Evolutionary conservation across 2,113 vertebrate species (phyloP).

Genomic region (Pyxicephalus adspersus): DNA sequence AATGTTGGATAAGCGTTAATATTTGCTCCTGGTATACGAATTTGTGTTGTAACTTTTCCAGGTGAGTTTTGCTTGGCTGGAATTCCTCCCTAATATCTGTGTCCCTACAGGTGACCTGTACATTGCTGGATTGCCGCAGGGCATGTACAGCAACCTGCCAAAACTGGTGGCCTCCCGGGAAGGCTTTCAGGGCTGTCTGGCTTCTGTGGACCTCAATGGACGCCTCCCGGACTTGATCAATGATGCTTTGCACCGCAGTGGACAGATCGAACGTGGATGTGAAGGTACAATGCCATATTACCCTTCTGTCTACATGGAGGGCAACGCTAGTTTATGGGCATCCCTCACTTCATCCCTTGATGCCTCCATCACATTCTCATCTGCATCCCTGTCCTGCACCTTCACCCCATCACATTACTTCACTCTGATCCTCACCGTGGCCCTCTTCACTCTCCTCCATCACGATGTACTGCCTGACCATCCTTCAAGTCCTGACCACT

Average conservation of each 20-base stretch:
- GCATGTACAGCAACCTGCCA: conserved; percentile 93
- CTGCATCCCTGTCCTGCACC: conserved; percentile 23
- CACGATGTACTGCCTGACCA: not conserved
- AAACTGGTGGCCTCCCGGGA: conserved; percentile 96
- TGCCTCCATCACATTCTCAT: conserved; percentile 24
- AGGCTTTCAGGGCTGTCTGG: conserved; percentile 96
- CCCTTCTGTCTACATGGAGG: conserved; percentile 58
- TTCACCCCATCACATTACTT: not conserved
- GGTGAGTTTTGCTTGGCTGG: no score
- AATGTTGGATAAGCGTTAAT: no score
- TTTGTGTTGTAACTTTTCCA: no score
- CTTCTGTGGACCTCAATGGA: conserved; percentile 95
- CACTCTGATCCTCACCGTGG: not conserved
- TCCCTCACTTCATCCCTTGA: not conserved
- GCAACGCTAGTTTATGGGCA: not conserved
- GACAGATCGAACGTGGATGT: conserved; percentile 97
- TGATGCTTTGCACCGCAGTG: conserved; percentile 91
- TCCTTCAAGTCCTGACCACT: no score
- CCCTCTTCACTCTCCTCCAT: conserved; percentile 32
- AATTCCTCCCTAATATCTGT: not conserved
- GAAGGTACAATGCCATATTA: conserved; percentile 85
- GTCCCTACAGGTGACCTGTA: conserved; percentile 88
- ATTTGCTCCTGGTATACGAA: no score
- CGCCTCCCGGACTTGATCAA: conserved; percentile 94
- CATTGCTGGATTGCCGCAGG: conserved; percentile 92